A percentile compares a stretch with the other conserved stretches of the same genome.
Evolutionary conservation across 2,888 invertebrate species (phyloP).

Genomic region (Ptychoptera albimana): DNA sequence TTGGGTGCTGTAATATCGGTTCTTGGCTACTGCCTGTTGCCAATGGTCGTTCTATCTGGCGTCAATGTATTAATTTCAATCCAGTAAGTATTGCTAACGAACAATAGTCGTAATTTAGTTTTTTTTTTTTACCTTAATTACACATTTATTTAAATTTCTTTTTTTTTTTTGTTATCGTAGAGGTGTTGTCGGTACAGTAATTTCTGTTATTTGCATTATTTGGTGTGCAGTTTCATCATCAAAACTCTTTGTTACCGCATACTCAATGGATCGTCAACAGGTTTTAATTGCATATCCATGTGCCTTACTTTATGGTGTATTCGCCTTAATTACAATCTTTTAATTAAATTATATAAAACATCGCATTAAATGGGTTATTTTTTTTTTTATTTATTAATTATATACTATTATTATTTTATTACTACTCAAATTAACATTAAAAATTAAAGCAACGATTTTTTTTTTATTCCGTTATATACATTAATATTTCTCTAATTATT

Average conservation of each 20-base stretch:
- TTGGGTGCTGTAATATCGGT: constrained; percentile 65
- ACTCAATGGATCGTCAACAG: constrained; percentile 58
- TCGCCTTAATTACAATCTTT: constrained; percentile 61
- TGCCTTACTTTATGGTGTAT: constrained; percentile 59
- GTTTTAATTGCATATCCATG: constrained; percentile 59
- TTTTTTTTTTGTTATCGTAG: constrained; percentile 24
- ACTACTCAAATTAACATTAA: too few species aligned
- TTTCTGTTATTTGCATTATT: constrained; percentile 39
- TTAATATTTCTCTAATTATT: too few species aligned
- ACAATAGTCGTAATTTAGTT: background rate
- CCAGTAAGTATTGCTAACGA: constrained; percentile 35
- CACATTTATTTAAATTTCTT: constrained; percentile 4
- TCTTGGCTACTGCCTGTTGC: constrained; percentile 76
- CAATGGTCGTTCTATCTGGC: constrained; percentile 52
- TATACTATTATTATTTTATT: too few species aligned
- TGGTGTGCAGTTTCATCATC: constrained; percentile 65
- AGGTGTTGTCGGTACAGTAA: constrained; percentile 37
- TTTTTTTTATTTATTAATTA: too few species aligned
- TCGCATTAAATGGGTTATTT: too few species aligned
- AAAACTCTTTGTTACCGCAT: constrained; percentile 59
- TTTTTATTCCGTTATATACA: too few species aligned
- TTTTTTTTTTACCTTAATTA: constrained; percentile 12
- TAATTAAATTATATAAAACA: constrained; percentile 22
- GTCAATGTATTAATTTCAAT: constrained; percentile 45
- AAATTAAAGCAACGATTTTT: too few species aligned